Percentiles rank a stretch among this genome's conserved stretches.
Conservation (phyloP, 2,888 invertebrate genomes). For the Bhutanitis thaidina region DNA sequence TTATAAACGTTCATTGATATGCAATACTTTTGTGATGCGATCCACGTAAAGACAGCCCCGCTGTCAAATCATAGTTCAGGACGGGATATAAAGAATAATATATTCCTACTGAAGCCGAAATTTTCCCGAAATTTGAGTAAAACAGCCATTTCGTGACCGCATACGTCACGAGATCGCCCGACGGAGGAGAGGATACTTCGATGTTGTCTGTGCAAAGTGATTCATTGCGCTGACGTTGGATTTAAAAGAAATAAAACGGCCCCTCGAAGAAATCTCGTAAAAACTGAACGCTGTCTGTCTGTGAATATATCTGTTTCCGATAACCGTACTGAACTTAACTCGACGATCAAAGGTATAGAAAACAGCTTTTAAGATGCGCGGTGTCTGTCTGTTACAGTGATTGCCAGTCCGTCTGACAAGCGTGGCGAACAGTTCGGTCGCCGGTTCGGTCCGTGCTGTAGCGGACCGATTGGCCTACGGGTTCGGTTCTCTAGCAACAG, state of each 20-base stretch:
- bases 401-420: too few relatives aligned
- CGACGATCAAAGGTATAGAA: too few relatives aligned
- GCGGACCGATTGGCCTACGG: too few relatives aligned
- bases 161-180: background rate
- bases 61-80: constrained; percentile 25
- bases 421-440: too few relatives aligned
- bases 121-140: constrained; percentile 8
- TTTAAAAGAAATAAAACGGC: background rate
- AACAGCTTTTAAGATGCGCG: too few relatives aligned
- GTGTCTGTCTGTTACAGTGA: too few relatives aligned
- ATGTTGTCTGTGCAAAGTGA: constrained; percentile 2
- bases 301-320: too few relatives aligned
- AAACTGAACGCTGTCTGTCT: background rate
- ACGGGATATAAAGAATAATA: constrained; percentile 1
- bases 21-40: too few relatives aligned
- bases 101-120: background rate
- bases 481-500: too few relatives aligned
- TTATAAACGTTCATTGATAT: too few relatives aligned
- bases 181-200: background rate
- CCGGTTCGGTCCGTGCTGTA: too few relatives aligned
- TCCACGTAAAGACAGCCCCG: background rate
- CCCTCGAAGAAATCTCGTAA: background rate
- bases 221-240: background rate
- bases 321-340: too few relatives aligned
- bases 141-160: constrained; percentile 8